Evolutionary conservation across 2,797 vertebrate genomes (phyloP).

Genomic region (Notoglanidium macrostoma): DNA sequence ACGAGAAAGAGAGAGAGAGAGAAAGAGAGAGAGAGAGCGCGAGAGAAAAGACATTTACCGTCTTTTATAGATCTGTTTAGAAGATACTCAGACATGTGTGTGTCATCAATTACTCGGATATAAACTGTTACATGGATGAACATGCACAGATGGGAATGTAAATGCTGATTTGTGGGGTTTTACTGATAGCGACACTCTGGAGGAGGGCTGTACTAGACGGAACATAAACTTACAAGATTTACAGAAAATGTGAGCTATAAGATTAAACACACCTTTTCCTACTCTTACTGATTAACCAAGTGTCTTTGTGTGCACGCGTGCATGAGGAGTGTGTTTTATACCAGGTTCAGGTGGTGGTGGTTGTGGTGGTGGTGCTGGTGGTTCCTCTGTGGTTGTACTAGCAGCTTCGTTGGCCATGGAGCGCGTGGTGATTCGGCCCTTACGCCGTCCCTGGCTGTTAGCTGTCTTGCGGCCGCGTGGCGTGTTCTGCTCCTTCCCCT

Average conservation of each 20-base stretch:
- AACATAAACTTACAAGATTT: neutral
- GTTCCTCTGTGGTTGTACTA: conserved; percentile 84
- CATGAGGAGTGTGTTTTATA: conserved; percentile 23
- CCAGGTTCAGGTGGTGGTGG: conserved; percentile 76
- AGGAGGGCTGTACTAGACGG: neutral
- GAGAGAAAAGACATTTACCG: neutral
- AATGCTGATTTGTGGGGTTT: neutral
- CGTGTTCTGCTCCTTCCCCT: conserved; percentile 91
- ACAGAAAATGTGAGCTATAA: neutral
- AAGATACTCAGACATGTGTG: neutral
- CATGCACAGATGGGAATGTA: neutral
- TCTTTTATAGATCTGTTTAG: conserved; percentile 4
- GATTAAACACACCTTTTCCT: neutral
- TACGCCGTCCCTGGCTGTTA: conserved; percentile 96
- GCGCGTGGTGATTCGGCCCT: conserved; percentile 95
- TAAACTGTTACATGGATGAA: neutral
- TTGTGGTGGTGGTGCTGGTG: conserved; percentile 72
- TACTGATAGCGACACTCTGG: neutral
- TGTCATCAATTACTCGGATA: neutral
- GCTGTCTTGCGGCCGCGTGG: conserved; percentile 95
- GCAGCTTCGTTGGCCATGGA: conserved; percentile 98
- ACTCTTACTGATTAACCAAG: neutral
- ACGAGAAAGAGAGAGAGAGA: no score
- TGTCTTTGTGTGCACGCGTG: no score
- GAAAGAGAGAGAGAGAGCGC: neutral